Percentiles rank a stretch among this genome's conserved stretches.
Evolutionary conservation across 1,140 invertebrate genomes (phyloP).

Genomic region (Hestina assimilis): DNA sequence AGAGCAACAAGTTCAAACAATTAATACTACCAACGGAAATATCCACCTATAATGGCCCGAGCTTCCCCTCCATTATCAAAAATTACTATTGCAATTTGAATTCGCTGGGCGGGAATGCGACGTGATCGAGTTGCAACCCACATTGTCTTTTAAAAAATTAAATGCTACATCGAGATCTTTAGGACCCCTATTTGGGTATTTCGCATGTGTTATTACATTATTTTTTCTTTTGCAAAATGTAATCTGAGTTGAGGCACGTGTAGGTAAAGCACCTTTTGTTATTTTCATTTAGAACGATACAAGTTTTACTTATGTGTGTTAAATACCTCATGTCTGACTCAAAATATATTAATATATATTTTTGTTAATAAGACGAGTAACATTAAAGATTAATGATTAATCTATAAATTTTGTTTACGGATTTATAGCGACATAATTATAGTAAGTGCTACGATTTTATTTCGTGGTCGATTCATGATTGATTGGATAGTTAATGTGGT

Average conservation of each 20-base stretch:
- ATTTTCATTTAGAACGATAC: conserved; percentile 40
- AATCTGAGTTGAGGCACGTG: conserved; percentile 66
- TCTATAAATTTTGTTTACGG: conserved; percentile 20
- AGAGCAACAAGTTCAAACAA: conserved; percentile 54
- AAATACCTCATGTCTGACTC: not conserved
- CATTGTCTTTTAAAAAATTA: conserved; percentile 72
- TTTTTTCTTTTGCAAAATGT: conserved; percentile 51
- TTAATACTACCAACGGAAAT: conserved; percentile 64
- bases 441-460: conserved; percentile 13
- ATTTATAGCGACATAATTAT: conserved; percentile 25
- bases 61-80: conserved; percentile 71
- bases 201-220: conserved; percentile 47
- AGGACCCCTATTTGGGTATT: conserved; percentile 46
- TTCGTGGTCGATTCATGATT: conserved; percentile 21
- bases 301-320: not conserved
- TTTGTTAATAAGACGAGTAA: conserved; percentile 2
- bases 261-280: conserved; percentile 55
- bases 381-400: conserved; percentile 14
- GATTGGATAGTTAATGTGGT: conserved; percentile 24
- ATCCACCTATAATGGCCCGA: conserved; percentile 62
- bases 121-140: conserved; percentile 54
- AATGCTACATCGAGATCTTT: conserved; percentile 48
- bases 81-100: conserved; percentile 71
- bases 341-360: not conserved
- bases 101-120: conserved; percentile 53